Percentiles rank a stretch among this genome's conserved stretches.
phyloP scores from a whole-genome alignment of 2,888 invertebrate species.

The Odontomyia ornata region DNA sequence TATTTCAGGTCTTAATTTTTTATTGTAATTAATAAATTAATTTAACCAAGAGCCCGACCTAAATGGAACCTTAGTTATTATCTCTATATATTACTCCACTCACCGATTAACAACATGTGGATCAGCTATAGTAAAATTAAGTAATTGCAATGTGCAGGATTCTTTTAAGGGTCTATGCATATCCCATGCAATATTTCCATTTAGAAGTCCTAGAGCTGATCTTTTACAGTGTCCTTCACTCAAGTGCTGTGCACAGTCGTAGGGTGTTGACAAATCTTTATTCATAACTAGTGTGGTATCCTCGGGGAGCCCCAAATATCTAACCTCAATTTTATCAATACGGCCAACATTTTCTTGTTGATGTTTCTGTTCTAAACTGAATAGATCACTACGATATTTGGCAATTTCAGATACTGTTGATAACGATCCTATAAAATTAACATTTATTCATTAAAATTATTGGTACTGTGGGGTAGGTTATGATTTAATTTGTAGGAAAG shows the following conservation, averaged over 20 bases:
- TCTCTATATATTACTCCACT: too few relatives aligned
- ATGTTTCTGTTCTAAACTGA: constrained; percentile 77
- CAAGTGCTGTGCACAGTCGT: constrained; percentile 89
- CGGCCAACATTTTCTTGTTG: constrained; percentile 80
- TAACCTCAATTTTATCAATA: constrained; percentile 90
- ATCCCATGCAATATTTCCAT: constrained; percentile 85
- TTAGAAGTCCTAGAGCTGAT: constrained; percentile 82
- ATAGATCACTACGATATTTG: constrained; percentile 74
- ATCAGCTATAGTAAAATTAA: constrained; percentile 65
- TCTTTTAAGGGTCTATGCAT: constrained; percentile 85
- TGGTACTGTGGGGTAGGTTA: neutral
- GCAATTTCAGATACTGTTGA: constrained; percentile 66
- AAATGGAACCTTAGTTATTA: too few relatives aligned
- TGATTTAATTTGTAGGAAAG: neutral
- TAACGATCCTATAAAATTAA: constrained; percentile 61
- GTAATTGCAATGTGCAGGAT: constrained; percentile 70
- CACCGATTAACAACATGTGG: constrained; percentile 63
- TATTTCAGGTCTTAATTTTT: too few relatives aligned
- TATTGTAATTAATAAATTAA: too few relatives aligned
- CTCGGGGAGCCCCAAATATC: constrained; percentile 78
- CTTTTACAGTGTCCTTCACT: constrained; percentile 74
- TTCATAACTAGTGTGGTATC: constrained; percentile 87
- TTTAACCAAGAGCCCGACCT: too few relatives aligned
- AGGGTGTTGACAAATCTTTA: constrained; percentile 89
- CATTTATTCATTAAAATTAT: neutral